Percentiles rank a stretch among this genome's conserved stretches.
Conservation (phyloP, 2,888 invertebrate genomes). For the Sipunculus nudus region DNA sequence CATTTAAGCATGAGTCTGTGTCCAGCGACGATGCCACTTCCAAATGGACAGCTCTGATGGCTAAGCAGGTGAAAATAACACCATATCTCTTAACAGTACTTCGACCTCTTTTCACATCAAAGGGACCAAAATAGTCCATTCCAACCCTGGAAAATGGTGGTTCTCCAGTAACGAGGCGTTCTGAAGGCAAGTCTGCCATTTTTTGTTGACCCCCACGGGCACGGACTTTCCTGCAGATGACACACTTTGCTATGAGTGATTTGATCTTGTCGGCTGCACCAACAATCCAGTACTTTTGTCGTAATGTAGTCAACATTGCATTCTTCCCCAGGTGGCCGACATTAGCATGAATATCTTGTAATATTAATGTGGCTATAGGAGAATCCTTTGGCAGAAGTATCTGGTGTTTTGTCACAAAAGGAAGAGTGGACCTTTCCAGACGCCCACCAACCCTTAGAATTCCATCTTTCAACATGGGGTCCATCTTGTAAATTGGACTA, state of each 20-base stretch:
- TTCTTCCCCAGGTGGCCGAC: background rate
- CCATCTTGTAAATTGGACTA: too few species aligned
- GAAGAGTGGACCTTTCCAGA: too few species aligned
- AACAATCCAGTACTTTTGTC: constrained; percentile 1
- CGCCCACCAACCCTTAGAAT: too few species aligned
- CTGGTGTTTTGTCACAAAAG: background rate
- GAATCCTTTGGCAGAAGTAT: too few species aligned
- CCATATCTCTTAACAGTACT: background rate
- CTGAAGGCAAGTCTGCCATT: constrained; percentile 4
- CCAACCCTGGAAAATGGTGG: background rate
- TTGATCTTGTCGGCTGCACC: too few species aligned
- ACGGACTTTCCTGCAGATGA: too few species aligned
- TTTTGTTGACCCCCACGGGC: too few species aligned
- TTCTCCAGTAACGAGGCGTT: background rate
- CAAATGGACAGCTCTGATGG: background rate
- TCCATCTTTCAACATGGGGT: too few species aligned
- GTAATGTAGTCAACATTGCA: background rate
- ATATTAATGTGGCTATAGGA: too few species aligned
- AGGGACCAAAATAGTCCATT: background rate
- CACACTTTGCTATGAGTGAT: too few species aligned
- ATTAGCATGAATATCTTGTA: too few species aligned
- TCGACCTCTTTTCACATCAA: background rate
- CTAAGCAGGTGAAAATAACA: background rate
- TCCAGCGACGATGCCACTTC: background rate
- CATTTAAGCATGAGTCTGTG: constrained; percentile 8